These are phyloP conservation scores for Dissostichus mawsoni DNA, from an alignment of 2,113 vertebrate genomes.

Conservation along the genomic window DNA sequence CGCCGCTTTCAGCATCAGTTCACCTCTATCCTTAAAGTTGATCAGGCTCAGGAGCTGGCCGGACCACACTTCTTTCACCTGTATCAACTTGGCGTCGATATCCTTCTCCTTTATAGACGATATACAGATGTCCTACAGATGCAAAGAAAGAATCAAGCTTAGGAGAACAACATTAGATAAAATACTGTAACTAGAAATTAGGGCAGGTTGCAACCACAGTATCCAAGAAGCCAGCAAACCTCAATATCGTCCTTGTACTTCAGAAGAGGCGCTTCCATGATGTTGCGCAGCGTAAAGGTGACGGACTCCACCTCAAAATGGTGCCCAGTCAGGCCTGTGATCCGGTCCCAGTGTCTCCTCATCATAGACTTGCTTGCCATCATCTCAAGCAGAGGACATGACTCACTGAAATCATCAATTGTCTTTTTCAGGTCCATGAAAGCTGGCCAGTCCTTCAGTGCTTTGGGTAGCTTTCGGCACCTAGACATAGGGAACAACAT, in stretches of 20 bases:
- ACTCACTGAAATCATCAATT: slow-evolving; percentile 94
- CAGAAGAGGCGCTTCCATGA: slow-evolving; percentile 94
- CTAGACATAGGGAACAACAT: slow-evolving; percentile 65
- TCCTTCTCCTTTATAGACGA: slow-evolving; percentile 79
- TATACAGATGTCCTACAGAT: slow-evolving; percentile 65
- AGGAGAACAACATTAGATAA: not conserved
- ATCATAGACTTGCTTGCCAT: slow-evolving; percentile 95
- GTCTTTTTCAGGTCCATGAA: slow-evolving; percentile 92
- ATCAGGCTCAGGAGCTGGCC: slow-evolving; percentile 89
- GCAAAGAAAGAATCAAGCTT: not conserved
- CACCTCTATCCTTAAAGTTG: slow-evolving; percentile 93
- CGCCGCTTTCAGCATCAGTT: slow-evolving; percentile 93
- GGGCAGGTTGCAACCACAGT: not conserved
- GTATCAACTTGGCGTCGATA: slow-evolving; percentile 95
- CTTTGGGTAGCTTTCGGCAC: slow-evolving; percentile 91
- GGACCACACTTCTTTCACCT: slow-evolving; percentile 94
- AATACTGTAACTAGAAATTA: not conserved
- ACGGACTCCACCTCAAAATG: slow-evolving; percentile 91
- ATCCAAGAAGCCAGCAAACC: slow-evolving; percentile 76
- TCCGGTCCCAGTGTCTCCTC: slow-evolving; percentile 93
- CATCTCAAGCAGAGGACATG: slow-evolving; percentile 91
- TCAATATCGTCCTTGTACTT: slow-evolving; percentile 96
- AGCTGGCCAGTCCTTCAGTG: slow-evolving; percentile 94
- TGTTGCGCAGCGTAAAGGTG: slow-evolving; percentile 89
- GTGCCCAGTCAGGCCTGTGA: slow-evolving; percentile 88